These are phyloP conservation scores for Clytia hemisphaerica DNA, from an alignment of 30 jellyfish, hydroid and myxozoan species.

Conservation along the genomic window DNA sequence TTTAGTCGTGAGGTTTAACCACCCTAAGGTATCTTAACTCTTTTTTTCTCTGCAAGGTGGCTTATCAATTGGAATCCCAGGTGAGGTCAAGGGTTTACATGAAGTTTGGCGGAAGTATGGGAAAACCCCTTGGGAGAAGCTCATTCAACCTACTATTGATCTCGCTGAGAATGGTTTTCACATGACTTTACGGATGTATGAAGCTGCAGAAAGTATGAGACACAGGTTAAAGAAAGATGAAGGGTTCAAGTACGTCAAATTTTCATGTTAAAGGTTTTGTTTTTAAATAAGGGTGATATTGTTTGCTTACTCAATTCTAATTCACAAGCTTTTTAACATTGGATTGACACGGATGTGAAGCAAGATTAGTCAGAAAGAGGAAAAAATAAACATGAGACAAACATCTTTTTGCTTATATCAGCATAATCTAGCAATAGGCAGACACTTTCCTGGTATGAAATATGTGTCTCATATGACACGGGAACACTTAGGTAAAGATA, in stretches of 20 bases:
- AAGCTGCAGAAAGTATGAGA: conserved; percentile 65
- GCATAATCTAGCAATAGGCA: no score
- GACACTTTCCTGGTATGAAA: no score
- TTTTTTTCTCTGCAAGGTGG: conserved; percentile 54
- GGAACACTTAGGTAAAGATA: background rate
- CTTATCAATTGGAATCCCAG: conserved; percentile 89
- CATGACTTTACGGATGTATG: conserved; percentile 73
- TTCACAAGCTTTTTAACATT: no score
- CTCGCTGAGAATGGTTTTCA: conserved; percentile 57
- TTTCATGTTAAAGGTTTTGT: no score
- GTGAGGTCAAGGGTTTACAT: conserved; percentile 87
- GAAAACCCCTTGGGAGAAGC: conserved; percentile 73
- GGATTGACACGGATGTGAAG: no score
- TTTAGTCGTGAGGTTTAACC: no score
- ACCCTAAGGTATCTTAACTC: background rate
- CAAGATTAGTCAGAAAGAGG: no score
- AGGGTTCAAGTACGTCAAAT: conserved; percentile 95
- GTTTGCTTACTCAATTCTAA: no score
- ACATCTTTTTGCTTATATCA: no score
- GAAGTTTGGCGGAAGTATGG: conserved; percentile 89
- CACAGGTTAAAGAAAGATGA: conserved; percentile 62
- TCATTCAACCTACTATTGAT: conserved; percentile 86
- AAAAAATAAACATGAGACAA: no score
- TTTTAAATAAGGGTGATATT: no score
- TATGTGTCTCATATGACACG: no score